Conservation (phyloP, 2,113 vertebrate genomes). For the Illadopsis cleaveri region DNA sequence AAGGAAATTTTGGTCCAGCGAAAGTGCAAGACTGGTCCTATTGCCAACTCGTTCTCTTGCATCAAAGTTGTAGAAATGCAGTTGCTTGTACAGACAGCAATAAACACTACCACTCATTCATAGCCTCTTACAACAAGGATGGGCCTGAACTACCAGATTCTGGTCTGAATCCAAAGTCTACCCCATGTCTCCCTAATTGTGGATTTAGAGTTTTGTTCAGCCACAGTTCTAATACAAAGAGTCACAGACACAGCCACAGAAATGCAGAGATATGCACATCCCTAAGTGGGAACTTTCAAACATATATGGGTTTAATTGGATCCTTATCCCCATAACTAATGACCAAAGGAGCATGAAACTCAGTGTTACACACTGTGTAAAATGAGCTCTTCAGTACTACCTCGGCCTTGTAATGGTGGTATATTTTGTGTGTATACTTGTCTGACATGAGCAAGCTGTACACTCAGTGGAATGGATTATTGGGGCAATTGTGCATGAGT, state of each 20-base stretch:
- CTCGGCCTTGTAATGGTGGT: neutral
- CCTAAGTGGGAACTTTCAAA: neutral
- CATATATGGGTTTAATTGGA: constrained; percentile 1
- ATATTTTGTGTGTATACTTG: neutral
- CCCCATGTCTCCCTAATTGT: neutral
- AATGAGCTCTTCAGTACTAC: neutral
- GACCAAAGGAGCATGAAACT: constrained; percentile 25
- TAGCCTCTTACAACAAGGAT: neutral
- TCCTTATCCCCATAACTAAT: constrained; percentile 30
- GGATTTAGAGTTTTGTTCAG: neutral
- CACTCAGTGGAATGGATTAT: neutral
- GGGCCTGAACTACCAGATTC: neutral
- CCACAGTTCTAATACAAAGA: neutral
- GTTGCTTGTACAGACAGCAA: neutral
- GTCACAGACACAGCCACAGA: neutral
- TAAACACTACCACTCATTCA: neutral
- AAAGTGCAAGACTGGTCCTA: neutral
- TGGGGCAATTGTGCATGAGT: neutral
- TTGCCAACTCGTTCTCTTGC: neutral
- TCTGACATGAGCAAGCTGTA: neutral
- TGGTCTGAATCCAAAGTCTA: neutral
- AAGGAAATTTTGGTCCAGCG: neutral
- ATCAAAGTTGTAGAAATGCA: neutral
- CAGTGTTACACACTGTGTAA: neutral
- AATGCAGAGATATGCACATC: neutral